phyloP scores from a whole-genome alignment of 2,113 vertebrate species.

The Microcebus murinus region DNA sequence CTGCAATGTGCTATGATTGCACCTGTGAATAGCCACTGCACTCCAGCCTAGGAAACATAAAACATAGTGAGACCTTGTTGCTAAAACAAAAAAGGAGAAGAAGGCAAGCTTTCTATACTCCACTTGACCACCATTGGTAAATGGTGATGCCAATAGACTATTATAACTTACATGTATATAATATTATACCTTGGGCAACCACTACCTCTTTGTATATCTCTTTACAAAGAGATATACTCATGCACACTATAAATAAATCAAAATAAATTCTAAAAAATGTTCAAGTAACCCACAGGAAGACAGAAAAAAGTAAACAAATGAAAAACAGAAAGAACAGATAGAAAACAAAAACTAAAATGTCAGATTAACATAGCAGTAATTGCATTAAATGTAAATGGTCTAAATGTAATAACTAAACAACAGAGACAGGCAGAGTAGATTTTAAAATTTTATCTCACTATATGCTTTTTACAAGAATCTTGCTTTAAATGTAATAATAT shows the following conservation, averaged over 20 bases:
- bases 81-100: neutral
- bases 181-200: neutral
- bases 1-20: too few relatives aligned
- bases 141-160: neutral
- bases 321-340: neutral
- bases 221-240: neutral
- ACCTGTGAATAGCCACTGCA: too few relatives aligned
- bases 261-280: neutral
- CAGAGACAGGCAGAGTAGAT: neutral
- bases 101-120: neutral
- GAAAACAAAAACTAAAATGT: neutral
- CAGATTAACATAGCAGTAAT: neutral
- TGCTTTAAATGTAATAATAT: neutral
- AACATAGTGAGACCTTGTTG: too few relatives aligned
- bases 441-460: neutral
- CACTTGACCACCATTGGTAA: neutral
- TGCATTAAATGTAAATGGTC: slow-evolving; percentile 1
- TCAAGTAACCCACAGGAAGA: neutral
- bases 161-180: neutral
- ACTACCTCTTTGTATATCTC: neutral
- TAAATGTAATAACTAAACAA: neutral
- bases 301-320: neutral
- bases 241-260: neutral
- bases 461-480: neutral
- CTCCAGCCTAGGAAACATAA: too few relatives aligned